Evolutionary conservation across 2,797 vertebrate species (phyloP), one percentile per base, ranked within the genome.

Genomic region (Triplophysa bombifrons): DNA sequence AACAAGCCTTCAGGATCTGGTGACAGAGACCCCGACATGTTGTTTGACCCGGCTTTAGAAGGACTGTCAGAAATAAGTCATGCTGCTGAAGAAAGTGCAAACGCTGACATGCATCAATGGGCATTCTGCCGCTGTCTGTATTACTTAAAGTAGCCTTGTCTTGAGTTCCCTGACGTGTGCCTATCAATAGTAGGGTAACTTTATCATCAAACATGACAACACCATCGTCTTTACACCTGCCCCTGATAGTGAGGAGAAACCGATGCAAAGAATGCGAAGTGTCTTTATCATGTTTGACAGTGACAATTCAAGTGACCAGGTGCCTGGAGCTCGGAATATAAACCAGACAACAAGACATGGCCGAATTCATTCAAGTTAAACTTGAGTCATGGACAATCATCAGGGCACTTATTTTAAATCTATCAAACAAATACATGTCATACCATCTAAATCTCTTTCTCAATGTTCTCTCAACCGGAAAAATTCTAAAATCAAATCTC

Each of bases 21-120:
- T 88, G 90, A 91, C 85, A 86, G 87, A 88, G 88, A 90, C 88
- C 86, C 84, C 88, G 74, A 86, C 82, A 78, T 86, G 80, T 34
- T 56, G 51, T 65, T 61, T 64, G 38, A 72, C 20, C 30, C 38
- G 38, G 38, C 38, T 63, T 27, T 63, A 38, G 14, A 30, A 78
- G n/a, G 46, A 63, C n/a, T 10, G 46, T 71, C 76, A 71, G 19
- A 70, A 38, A 63, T 14, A 20, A 3, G 25, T 9, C 56, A 14
- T 50, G 9, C 27, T 34, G 17, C 11, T 10, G 17, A 56, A 65
- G 12, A 77, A 68, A 64, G 2, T 0, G 9, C 9, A 55, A 20
- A 55, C 53, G 19, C 53, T 55, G 19, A 55, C 53, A 55, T 55
- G 53, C 53, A 12, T 27, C 19, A 38, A 17, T 27, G 30, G 50